Conservation (phyloP, 2,113 vertebrate species). For the Sphyrna mokarran region DNA sequence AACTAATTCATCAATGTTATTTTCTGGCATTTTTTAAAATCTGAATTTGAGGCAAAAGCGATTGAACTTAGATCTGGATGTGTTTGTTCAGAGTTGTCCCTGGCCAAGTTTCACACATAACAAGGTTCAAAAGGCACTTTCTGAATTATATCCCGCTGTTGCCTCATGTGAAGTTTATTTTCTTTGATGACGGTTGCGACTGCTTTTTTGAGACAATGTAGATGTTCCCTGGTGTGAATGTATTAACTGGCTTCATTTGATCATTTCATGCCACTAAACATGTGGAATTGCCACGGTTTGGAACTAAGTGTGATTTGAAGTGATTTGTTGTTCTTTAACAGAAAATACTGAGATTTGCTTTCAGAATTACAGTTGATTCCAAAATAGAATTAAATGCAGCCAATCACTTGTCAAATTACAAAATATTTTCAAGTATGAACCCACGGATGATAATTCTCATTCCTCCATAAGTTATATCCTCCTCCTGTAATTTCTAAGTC, state of each 20-base stretch:
- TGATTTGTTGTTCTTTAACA: background rate
- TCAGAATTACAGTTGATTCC: background rate
- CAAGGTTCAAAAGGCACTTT: background rate
- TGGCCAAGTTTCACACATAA: background rate
- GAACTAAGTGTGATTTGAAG: background rate
- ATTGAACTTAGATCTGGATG: background rate
- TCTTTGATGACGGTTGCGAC: background rate
- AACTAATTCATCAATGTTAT: background rate
- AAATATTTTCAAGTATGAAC: background rate
- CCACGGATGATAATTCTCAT: background rate
- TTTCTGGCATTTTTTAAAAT: background rate
- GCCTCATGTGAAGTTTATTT: background rate
- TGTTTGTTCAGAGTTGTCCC: background rate
- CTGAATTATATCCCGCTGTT: background rate
- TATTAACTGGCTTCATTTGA: background rate
- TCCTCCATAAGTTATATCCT: background rate
- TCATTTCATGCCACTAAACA: background rate
- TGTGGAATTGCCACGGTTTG: background rate
- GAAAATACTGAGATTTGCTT: background rate
- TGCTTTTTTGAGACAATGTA: background rate
- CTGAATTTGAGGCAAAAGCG: background rate
- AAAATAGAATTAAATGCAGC: background rate
- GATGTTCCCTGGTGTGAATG: background rate
- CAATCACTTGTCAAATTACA: background rate
- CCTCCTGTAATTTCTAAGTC: background rate